These are phyloP conservation scores for Lanius ludovicianus DNA, from an alignment of 2,113 vertebrate genomes.

Conservation along the genomic window DNA sequence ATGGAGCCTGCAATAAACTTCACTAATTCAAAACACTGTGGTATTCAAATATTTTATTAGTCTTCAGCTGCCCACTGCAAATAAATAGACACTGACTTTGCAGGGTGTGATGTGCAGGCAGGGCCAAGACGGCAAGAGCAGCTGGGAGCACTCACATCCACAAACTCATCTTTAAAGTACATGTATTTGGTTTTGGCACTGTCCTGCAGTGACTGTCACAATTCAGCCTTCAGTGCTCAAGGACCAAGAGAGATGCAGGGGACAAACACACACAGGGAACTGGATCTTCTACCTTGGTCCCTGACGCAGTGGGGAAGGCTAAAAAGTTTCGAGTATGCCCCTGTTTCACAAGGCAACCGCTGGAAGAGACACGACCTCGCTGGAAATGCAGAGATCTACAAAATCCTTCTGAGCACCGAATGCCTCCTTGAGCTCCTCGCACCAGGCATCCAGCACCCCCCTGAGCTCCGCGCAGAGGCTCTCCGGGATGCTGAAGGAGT, in stretches of 20 bases:
- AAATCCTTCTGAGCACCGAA: slow-evolving; percentile 81
- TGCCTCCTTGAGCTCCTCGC: slow-evolving; percentile 62
- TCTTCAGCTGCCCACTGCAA: not conserved
- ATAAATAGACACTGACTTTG: not conserved
- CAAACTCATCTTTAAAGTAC: rapidly evolving
- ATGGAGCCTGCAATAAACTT: not conserved
- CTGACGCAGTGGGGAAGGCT: not conserved
- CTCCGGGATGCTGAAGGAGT: slow-evolving; percentile 90
- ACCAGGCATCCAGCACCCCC: slow-evolving; percentile 76
- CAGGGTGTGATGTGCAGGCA: rapidly evolving
- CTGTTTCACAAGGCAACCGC: slow-evolving; percentile 80
- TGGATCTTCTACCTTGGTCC: not conserved
- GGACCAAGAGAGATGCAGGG: rapidly evolving
- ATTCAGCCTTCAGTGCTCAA: not conserved
- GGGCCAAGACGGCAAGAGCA: not conserved
- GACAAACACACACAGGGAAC: rapidly evolving
- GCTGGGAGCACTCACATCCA: rapidly evolving
- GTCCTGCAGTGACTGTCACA: rapidly evolving
- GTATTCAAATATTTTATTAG: not conserved
- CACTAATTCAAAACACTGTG: not conserved
- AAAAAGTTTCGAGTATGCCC: not conserved
- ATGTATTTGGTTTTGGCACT: not conserved
- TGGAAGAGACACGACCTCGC: slow-evolving; percentile 77
- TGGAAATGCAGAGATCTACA: slow-evolving; percentile 77
- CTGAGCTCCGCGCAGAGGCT: slow-evolving; percentile 67